Percentiles rank a stretch among this genome's conserved stretches.
These are phyloP conservation scores for Halichoerus grypus DNA, from an alignment of 2,113 vertebrate genomes.

Conservation along the genomic window DNA sequence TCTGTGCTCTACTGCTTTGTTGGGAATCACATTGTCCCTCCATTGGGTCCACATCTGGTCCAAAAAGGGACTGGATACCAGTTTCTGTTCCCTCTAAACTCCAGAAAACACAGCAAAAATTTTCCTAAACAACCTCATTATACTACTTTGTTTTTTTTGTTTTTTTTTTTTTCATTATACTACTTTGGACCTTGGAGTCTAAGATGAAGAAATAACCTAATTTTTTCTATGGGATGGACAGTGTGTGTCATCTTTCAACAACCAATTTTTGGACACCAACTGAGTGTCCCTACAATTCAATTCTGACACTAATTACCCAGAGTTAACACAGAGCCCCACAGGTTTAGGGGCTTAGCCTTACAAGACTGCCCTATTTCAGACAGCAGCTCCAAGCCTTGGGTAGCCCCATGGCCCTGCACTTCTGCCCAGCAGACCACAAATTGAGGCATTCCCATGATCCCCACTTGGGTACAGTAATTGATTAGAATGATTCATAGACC, in stretches of 20 bases:
- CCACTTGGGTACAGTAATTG: background rate
- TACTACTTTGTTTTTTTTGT: background rate
- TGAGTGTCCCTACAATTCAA: background rate
- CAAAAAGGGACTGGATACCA: background rate
- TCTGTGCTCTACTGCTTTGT: background rate
- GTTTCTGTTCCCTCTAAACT: background rate
- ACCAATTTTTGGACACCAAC: background rate
- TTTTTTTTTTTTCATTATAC: background rate
- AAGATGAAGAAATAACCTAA: background rate
- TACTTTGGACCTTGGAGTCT: background rate
- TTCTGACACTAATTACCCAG: background rate
- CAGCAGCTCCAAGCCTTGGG: background rate
- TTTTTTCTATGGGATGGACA: background rate
- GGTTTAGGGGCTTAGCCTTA: background rate
- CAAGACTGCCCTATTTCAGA: background rate
- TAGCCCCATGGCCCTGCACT: background rate
- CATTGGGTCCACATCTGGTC: background rate
- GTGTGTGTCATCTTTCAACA: background rate
- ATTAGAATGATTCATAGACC: background rate
- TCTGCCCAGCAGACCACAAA: background rate
- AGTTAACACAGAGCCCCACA: background rate
- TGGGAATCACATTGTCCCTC: background rate
- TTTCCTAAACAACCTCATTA: background rate
- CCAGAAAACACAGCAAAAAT: background rate
- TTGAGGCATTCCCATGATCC: background rate